Percentiles rank a stretch among this genome's conserved stretches.
Conservation (phyloP, 2,113 vertebrate species). For the Herpailurus yagouaroundi region DNA sequence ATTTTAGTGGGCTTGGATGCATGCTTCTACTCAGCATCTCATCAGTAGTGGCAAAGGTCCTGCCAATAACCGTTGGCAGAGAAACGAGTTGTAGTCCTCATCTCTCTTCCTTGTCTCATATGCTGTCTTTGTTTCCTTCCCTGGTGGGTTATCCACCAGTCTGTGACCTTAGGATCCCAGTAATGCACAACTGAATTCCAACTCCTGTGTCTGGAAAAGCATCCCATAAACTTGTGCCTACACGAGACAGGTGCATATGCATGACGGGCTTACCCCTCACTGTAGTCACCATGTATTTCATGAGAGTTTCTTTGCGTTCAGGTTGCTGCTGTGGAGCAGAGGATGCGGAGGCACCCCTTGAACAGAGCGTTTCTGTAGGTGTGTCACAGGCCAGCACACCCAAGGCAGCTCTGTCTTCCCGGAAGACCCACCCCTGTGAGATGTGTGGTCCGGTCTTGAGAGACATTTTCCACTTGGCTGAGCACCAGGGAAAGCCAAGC, state of each 20-base stretch:
- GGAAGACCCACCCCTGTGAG: neutral
- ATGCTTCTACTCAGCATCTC: neutral
- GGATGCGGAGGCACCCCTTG: neutral
- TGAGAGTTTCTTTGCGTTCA: neutral
- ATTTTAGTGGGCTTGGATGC: neutral
- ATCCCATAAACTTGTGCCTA: neutral
- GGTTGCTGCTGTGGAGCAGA: constrained; percentile 29
- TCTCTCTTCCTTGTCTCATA: neutral
- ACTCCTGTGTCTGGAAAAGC: neutral
- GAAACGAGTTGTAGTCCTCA: neutral
- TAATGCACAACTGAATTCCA: neutral
- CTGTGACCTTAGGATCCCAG: neutral
- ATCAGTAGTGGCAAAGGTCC: neutral
- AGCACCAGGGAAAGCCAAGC: neutral
- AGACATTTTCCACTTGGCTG: neutral
- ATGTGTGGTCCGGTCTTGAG: neutral
- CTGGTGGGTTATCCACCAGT: neutral
- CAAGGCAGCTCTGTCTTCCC: neutral
- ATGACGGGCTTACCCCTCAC: neutral
- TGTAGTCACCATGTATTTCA: neutral
- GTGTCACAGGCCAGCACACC: neutral
- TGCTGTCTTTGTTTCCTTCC: neutral
- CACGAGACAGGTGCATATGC: neutral
- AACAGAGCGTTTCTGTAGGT: neutral
- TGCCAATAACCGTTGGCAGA: neutral